phyloP scores from a whole-genome alignment of 2,113 vertebrate species.

The Odobenus rosmarus region DNA sequence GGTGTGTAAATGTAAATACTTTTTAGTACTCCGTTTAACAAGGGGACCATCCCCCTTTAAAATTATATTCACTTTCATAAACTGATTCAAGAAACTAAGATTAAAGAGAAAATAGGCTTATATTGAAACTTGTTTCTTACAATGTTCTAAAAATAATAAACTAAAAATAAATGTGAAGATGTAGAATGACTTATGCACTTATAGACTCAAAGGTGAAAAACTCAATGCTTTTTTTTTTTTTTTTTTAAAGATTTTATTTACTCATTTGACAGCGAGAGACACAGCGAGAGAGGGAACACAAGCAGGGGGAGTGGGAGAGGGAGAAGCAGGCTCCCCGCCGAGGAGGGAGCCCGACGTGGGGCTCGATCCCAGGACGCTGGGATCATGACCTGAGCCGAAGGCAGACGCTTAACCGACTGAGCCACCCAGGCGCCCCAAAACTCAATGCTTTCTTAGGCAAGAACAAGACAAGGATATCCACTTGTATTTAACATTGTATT shows the following conservation, averaged over 20 bases:
- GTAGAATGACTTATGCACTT: background rate
- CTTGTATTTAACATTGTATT: background rate
- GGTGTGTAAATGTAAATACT: background rate
- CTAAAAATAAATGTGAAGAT: slow-evolving; percentile 26
- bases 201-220: background rate
- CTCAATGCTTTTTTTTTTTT: background rate
- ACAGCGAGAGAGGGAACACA: no score
- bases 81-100: background rate
- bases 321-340: no score
- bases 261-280: no score
- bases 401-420: no score
- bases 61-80: background rate
- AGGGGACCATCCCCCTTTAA: background rate
- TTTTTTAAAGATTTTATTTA: no score
- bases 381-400: no score
- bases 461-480: background rate
- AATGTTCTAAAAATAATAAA: slow-evolving; percentile 22
- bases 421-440: no score
- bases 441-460: background rate
- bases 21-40: background rate
- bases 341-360: no score
- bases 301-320: no score
- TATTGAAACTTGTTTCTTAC: slow-evolving; percentile 15
- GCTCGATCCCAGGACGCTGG: no score
- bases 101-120: background rate